Conservation (phyloP, 2,888 invertebrate species). For the Eupithecia pulchellata region DNA sequence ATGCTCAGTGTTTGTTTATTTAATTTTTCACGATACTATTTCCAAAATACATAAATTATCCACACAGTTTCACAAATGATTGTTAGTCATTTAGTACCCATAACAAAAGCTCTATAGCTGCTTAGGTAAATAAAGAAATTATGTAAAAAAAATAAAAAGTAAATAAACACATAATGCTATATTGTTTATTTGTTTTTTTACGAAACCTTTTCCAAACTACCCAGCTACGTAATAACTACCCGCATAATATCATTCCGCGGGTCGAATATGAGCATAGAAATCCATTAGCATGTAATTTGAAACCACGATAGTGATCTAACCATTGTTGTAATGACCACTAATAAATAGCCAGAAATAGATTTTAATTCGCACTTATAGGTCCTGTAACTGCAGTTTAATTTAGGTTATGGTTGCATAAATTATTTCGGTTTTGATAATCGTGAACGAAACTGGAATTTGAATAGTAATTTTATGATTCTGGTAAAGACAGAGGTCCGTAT, state of each 20-base stretch:
- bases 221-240: not conserved
- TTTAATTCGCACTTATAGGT: conserved; percentile 17
- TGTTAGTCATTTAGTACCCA: too few relatives aligned
- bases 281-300: conserved; percentile 5
- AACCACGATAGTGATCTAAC: not conserved
- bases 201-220: not conserved
- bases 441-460: not conserved
- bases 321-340: conserved; percentile 13
- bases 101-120: too few relatives aligned
- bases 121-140: too few relatives aligned
- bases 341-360: conserved; percentile 22
- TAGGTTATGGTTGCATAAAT: not conserved
- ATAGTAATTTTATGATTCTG: not conserved
- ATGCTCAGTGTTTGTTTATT: too few relatives aligned
- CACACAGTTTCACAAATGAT: too few relatives aligned
- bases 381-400: not conserved
- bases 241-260: not conserved
- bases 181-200: too few relatives aligned
- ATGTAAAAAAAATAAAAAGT: too few relatives aligned
- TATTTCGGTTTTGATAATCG: not conserved
- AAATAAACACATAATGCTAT: too few relatives aligned
- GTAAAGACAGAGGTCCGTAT: not conserved
- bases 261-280: not conserved
- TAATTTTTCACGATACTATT: too few relatives aligned
- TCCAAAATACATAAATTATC: too few relatives aligned